Percentiles rank a stretch among this genome's conserved stretches.
Conservation (phyloP, 53 echinoderm and acorn worm species). For the Crossaster papposus region DNA sequence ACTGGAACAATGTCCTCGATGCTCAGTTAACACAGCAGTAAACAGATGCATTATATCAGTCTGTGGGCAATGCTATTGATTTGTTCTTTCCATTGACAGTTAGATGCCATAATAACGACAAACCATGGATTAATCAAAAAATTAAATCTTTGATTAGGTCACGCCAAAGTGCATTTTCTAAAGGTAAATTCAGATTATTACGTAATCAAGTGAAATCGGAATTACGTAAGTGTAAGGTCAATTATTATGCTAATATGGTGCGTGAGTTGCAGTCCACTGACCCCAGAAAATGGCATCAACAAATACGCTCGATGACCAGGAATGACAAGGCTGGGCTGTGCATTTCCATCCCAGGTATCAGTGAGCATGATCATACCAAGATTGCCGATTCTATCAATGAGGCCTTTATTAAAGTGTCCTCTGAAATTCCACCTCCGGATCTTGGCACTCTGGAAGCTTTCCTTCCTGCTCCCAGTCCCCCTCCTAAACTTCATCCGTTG, state of each 20-base stretch:
- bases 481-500: slow-evolving; percentile 36
- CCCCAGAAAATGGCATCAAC: slow-evolving; percentile 24
- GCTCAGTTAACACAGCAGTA: slow-evolving; percentile 13
- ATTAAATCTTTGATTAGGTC: slow-evolving; percentile 39
- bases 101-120: slow-evolving; percentile 21
- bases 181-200: slow-evolving; percentile 29
- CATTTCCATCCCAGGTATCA: slow-evolving; percentile 45
- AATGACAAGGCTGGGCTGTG: slow-evolving; percentile 28
- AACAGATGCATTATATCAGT: slow-evolving; percentile 10
- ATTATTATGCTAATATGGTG: slow-evolving; percentile 36
- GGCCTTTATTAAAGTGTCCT: slow-evolving; percentile 21
- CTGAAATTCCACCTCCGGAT: slow-evolving; percentile 20
- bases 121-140: slow-evolving; percentile 44
- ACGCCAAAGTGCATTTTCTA: slow-evolving; percentile 26
- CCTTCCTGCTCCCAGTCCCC: slow-evolving; percentile 19
- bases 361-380: slow-evolving; percentile 39
- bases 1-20: slow-evolving; percentile 33
- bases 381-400: slow-evolving; percentile 32
- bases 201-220: slow-evolving; percentile 18
- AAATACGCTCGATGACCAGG: slow-evolving; percentile 38
- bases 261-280: slow-evolving; percentile 9
- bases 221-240: slow-evolving; percentile 22
- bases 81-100: slow-evolving; percentile 13
- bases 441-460: slow-evolving; percentile 24
- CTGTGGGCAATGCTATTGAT: slow-evolving; percentile 17